These are phyloP conservation scores for Grantiella picta DNA, from an alignment of 2,113 vertebrate genomes.

Conservation along the genomic window DNA sequence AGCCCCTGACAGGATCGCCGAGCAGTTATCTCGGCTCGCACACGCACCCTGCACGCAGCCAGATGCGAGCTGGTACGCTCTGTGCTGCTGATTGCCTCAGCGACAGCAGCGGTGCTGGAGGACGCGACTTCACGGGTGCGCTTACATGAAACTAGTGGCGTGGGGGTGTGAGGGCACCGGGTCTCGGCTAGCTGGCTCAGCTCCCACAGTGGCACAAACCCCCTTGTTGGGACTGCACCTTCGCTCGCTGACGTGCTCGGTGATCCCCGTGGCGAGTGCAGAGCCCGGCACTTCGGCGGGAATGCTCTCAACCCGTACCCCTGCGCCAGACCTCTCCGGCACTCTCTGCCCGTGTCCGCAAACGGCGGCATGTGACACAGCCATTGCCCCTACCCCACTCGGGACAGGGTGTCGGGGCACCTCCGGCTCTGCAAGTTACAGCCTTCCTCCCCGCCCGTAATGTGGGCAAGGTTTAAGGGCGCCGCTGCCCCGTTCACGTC, in stretches of 20 bases:
- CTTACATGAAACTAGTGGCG: background rate
- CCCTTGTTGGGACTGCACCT: background rate
- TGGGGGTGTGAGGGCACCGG: background rate
- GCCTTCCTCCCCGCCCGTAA: fast-evolving
- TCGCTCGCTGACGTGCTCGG: fast-evolving
- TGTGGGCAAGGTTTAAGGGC: fast-evolving
- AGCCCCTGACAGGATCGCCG: background rate
- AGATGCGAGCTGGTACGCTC: conserved; percentile 10
- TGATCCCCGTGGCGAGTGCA: fast-evolving
- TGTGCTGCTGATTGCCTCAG: conserved; percentile 29
- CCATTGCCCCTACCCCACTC: background rate
- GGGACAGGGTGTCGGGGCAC: background rate
- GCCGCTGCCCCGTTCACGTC: background rate
- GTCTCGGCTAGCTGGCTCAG: background rate
- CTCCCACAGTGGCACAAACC: background rate
- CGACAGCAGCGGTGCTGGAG: background rate
- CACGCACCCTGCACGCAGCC: background rate
- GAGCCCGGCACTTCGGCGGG: fast-evolving
- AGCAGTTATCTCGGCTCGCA: conserved; percentile 38
- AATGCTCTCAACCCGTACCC: background rate
- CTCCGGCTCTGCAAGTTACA: background rate
- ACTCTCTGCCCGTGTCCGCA: fast-evolving
- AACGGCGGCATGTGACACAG: fast-evolving
- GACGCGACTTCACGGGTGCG: background rate
- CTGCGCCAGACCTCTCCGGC: too few relatives aligned